Base-by-base conservation (phyloP, 2,113 vertebrate species). In the Chlorocebus sabaeus region DNA sequence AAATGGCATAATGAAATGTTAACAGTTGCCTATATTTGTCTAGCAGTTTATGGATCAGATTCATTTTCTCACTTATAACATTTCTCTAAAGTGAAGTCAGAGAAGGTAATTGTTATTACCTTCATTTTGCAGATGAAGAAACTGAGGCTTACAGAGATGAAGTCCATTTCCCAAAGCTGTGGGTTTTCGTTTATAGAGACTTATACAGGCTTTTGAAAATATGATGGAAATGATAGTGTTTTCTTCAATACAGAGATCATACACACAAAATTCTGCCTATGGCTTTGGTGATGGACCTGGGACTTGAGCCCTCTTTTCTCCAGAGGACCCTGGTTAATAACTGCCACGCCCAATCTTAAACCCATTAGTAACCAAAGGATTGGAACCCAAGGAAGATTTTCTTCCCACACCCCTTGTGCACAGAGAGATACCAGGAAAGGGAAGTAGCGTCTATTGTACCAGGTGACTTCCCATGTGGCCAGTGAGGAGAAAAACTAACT, bases 171-270 rank as follows among this genome's bases (percentile, higher is more conserved):
- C 61, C 4, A 13, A 4, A 13, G 67, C 55, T 17, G 2, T 48
- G 80, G 18, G n/a, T 45, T 20, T 12, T 67, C 16, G 14, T 45
- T 17, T 13, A 35, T 25, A 30, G 27, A 80, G 59, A 45, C 8
- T 68, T 89, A 50, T 9, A 35, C 27, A 35, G 35, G 55, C 40
- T 38, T 70, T 85, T 61, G 17, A n/a, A 80, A 38, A 32, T 14
- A 1, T 5, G 32, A 14, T 25, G 45, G 88, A 43, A 73, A 30
- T 6, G 1, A 5, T 17, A 14, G 32, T 8, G 20, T 14, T 80
- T n/a, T 38, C 52, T 35, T 67, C 8, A 27, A 20, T 6, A 12
- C 18, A 61, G 5, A 0, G 0, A 32, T 50, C 43, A 1, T 0
- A 14, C 2, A 18, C 52, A 40, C 7, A 30, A 48, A 35, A 7